Evolutionary conservation across 92 coral and sea anemone genomes (phyloP), one percentile per base, ranked within the genome.

Genomic region (Desmophyllum pertusum): DNA sequence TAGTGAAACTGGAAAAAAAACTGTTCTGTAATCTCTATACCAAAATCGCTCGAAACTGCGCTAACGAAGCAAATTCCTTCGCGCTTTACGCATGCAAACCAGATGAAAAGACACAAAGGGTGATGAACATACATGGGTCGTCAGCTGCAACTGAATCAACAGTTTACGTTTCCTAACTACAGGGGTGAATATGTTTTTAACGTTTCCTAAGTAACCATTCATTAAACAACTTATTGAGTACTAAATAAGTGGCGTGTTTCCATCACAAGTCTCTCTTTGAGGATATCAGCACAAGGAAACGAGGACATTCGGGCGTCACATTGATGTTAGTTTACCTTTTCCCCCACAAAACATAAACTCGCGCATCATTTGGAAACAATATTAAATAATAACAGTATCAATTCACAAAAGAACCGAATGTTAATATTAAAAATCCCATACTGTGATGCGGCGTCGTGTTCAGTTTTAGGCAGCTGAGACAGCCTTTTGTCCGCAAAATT

Each of bases 371-470:
- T 67, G 8, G 73, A 0, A 15, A 14, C 3, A 67, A 37, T 17
- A 23, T 59, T 59, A 27, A 6, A 35, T 38, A 67, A 37, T 17
- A 67, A 67, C 43, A 67, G 48, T 52, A 40, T 36, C 40, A 41
- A 13, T 39, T 25, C 40, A 77, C 33, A 29, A 53, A 15, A 31
- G 59, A 59, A 53, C 38, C 79, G 38, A 52, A 29, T 18, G 61
- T 27, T 30, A 82, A 82, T 71, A 71, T 82, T 82, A 25, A 57
- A 61, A 29, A 82, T 53, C 78, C 27, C 86, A 82, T 35, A 43
- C 79, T 82, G 86, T 40, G 86, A 33, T 53, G 52, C 78, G 55
- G 79, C 86, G n/a, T n/a, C n/a, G 86, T 82, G 86, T 63, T 57
- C 75, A 80, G 29, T 42, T 61, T 25, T 30, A 11, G 35, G 42